Percentiles rank a stretch among this genome's conserved stretches.
phyloP scores from a whole-genome alignment of 2,888 invertebrate genomes.

The Mimumesa dahlbomi region DNA sequence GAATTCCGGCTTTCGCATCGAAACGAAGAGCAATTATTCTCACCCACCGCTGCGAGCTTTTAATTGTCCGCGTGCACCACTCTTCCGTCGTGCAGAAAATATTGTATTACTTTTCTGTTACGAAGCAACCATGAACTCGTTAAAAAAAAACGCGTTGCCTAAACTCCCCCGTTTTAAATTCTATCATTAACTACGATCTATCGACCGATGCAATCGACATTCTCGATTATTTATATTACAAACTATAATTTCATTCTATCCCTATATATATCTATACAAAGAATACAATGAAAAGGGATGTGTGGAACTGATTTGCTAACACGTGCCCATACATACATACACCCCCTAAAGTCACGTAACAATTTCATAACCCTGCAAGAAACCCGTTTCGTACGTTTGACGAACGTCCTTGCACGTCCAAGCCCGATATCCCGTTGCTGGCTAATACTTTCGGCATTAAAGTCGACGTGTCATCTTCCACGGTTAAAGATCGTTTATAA shows the following conservation, averaged over 20 bases:
- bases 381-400: background rate
- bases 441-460: constrained; percentile 17
- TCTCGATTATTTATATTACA: no score
- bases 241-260: no score
- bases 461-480: constrained; percentile 23
- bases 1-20: constrained; percentile 66
- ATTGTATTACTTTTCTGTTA: constrained; percentile 61
- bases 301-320: no score
- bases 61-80: constrained; percentile 54
- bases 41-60: constrained; percentile 63
- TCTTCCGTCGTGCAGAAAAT: constrained; percentile 47
- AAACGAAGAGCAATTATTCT: constrained; percentile 68
- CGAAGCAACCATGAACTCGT: constrained; percentile 33
- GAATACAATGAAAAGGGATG: no score
- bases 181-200: constrained; percentile 32
- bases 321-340: no score
- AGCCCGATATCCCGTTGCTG: background rate
- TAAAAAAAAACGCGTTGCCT: constrained; percentile 37
- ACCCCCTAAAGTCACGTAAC: no score
- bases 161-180: constrained; percentile 40
- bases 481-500: constrained; percentile 30
- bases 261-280: no score
- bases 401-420: constrained; percentile 1
- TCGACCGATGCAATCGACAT: background rate
- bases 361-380: no score